phyloP scores from a whole-genome alignment of 2,888 invertebrate species.

The Orchesella flavescens region DNA sequence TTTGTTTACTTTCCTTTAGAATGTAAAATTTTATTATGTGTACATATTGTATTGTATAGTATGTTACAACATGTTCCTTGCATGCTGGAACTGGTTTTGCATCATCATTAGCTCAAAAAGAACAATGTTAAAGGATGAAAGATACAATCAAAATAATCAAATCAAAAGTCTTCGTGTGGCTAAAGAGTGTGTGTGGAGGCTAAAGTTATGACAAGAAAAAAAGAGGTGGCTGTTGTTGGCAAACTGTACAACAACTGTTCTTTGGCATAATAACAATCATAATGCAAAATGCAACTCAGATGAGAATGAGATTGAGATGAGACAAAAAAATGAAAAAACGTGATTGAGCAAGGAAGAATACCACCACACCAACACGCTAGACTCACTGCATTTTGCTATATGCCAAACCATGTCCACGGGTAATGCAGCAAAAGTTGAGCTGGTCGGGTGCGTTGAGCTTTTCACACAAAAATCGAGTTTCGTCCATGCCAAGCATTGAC shows the following conservation, averaged over 20 bases:
- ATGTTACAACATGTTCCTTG: neutral
- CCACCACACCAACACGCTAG: neutral
- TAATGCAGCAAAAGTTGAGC: constrained; percentile 46
- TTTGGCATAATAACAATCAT: no score
- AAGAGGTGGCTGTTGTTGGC: no score
- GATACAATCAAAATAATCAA: no score
- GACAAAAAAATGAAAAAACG: constrained; percentile 23
- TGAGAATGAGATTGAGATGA: neutral
- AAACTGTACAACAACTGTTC: no score
- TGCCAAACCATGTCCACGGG: constrained; percentile 40
- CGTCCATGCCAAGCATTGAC: neutral
- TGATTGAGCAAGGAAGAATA: constrained; percentile 1
- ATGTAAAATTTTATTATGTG: neutral
- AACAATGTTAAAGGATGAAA: no score
- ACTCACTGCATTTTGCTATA: neutral
- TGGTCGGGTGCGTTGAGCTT: constrained; percentile 30
- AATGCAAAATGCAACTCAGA: no score
- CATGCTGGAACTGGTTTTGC: constrained; percentile 47
- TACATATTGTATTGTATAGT: no score
- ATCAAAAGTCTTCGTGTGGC: no score
- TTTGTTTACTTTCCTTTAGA: neutral
- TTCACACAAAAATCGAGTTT: no score
- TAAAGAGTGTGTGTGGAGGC: no score
- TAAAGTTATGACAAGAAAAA: no score
- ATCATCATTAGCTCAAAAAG: no score